A percentile compares a stretch with the other conserved stretches of the same genome.
Evolutionary conservation across 2,113 vertebrate genomes (phyloP).

Genomic region (Nycticryphes semicollaris): DNA sequence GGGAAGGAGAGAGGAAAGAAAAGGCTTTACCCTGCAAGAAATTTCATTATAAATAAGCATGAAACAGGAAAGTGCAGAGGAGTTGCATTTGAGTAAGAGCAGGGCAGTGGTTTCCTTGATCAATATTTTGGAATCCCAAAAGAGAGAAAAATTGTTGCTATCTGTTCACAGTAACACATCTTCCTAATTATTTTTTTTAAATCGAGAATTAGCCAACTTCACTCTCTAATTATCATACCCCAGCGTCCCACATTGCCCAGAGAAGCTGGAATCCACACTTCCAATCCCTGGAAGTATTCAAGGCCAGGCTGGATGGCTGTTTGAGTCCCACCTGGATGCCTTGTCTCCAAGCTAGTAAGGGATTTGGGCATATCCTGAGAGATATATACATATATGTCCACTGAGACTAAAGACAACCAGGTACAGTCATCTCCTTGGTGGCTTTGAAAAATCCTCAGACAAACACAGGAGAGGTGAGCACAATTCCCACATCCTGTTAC

Average conservation of each 20-base stretch:
- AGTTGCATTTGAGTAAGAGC: not conserved
- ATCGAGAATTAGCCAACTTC: not conserved
- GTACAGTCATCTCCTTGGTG: not conserved
- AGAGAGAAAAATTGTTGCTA: not conserved
- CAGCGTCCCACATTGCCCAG: no score
- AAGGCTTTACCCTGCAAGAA: constrained; percentile 34
- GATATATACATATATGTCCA: not conserved
- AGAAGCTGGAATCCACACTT: no score
- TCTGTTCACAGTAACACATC: not conserved
- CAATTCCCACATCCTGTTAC: not conserved
- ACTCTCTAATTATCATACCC: not conserved
- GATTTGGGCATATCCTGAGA: not conserved
- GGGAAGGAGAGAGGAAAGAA: not conserved
- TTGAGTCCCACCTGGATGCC: no score
- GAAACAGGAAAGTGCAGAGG: not conserved
- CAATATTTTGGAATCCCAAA: not conserved
- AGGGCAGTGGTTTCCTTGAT: not conserved
- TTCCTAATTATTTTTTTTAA: fast-evolving
- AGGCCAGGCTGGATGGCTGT: no score
- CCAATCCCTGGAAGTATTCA: no score
- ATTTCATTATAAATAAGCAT: constrained; percentile 4
- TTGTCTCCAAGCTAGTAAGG: not conserved
- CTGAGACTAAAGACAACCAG: not conserved
- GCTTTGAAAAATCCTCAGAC: not conserved
- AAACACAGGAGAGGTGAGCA: not conserved